Conservation (phyloP, 2,888 invertebrate species). For the Drosophila robusta region DNA sequence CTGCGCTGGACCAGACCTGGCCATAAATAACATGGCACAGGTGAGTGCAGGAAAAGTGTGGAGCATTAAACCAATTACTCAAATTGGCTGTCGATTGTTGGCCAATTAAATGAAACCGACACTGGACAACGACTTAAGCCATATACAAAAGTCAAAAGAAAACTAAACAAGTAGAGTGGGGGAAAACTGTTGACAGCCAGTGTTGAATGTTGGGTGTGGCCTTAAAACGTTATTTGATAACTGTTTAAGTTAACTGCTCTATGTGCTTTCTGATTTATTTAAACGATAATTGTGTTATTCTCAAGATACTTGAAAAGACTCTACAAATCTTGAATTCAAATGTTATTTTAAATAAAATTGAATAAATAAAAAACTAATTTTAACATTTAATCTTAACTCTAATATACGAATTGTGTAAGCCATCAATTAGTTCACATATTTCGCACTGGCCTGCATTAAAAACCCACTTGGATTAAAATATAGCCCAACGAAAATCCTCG, state of each 20-base stretch:
- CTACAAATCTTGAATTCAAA: no score
- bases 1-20: background rate
- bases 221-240: conserved; percentile 1
- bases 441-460: background rate
- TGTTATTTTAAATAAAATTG: no score
- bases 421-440: background rate
- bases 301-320: no score
- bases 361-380: no score
- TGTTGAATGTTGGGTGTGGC: background rate
- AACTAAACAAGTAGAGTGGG: background rate
- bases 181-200: conserved; percentile 4
- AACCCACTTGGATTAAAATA: conserved; percentile 14
- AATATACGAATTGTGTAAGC: no score
- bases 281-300: no score
- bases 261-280: no score
- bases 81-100: conserved; percentile 48
- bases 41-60: conserved; percentile 11
- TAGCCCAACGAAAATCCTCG: background rate
- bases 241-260: background rate
- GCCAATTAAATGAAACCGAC: conserved; percentile 19
- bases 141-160: background rate
- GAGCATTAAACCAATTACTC: conserved; percentile 49
- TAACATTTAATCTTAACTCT: no score
- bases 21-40: conserved; percentile 13
- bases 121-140: conserved; percentile 21